phyloP scores from a whole-genome alignment of 2,888 invertebrate genomes.

The Nomada ferruginata region DNA sequence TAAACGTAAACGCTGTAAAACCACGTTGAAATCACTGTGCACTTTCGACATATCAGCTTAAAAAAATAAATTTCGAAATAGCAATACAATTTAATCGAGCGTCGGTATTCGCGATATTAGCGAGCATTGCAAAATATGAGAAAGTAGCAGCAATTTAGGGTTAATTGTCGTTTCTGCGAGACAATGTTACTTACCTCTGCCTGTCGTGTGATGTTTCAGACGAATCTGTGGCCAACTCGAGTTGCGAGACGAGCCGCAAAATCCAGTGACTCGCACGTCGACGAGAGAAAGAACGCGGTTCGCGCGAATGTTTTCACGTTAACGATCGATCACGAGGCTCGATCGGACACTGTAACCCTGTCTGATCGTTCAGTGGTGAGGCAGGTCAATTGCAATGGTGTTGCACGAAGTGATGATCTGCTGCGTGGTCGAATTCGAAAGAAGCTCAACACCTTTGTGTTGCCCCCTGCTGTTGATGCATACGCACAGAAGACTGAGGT shows the following conservation, averaged over 20 bases:
- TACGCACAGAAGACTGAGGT: conserved; percentile 76
- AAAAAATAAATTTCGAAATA: not conserved
- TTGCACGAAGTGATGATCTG: conserved; percentile 71
- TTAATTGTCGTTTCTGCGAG: not conserved
- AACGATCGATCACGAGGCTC: conserved; percentile 43
- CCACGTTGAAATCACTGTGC: not conserved
- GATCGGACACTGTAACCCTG: conserved; percentile 48
- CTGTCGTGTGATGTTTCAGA: conserved; percentile 46
- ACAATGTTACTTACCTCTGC: too few species aligned
- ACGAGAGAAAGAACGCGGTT: conserved; percentile 21
- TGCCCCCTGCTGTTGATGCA: conserved; percentile 59
- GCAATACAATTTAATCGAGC: not conserved
- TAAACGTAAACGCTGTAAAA: too few species aligned
- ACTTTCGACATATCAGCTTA: not conserved
- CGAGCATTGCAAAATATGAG: not conserved
- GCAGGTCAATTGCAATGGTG: conserved; percentile 74
- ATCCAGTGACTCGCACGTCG: conserved; percentile 45
- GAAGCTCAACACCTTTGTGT: conserved; percentile 65
- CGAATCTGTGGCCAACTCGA: conserved; percentile 39
- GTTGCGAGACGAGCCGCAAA: conserved; percentile 31
- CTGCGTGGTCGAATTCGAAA: conserved; percentile 62
- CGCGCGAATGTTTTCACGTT: conserved; percentile 30
- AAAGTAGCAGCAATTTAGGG: not conserved
- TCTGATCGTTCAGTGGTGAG: conserved; percentile 47
- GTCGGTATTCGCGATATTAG: not conserved